These are phyloP conservation scores for Rhopalosiphum nymphaeae DNA, from an alignment of 2,888 invertebrate species.

Conservation along the genomic window DNA sequence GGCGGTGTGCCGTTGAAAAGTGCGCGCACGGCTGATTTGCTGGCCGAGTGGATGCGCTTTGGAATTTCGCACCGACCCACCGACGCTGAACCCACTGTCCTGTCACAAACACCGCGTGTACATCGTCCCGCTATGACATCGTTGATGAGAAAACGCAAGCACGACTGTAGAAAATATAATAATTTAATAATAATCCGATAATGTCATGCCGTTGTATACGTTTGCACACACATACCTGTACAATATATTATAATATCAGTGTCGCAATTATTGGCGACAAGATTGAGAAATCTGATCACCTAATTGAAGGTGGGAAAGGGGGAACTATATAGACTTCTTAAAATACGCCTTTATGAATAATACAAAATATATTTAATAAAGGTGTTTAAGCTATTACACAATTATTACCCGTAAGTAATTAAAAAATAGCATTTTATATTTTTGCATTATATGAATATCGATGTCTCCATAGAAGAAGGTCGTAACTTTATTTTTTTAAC, in stretches of 20 bases:
- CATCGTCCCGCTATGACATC: background rate
- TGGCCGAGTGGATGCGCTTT: slow-evolving; percentile 61
- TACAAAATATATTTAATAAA: background rate
- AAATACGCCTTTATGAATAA: background rate
- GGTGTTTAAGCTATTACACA: background rate
- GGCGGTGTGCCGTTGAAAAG: slow-evolving; percentile 9
- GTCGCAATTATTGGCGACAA: background rate
- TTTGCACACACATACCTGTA: background rate
- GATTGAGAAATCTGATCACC: background rate
- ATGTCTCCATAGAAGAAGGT: background rate
- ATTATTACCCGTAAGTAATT: background rate
- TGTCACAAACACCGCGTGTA: background rate
- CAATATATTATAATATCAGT: background rate
- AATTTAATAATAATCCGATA: slow-evolving; percentile 4
- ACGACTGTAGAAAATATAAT: background rate
- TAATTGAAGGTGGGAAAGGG: no score
- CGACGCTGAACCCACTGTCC: background rate
- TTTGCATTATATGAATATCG: background rate
- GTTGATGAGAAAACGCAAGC: background rate
- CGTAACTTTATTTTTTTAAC: background rate
- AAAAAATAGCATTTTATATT: background rate
- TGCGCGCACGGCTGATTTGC: slow-evolving; percentile 41
- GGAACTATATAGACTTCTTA: background rate
- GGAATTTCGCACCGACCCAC: background rate
- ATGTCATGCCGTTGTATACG: background rate